These are phyloP conservation scores for Tribolium freemani DNA, from an alignment of 2,888 invertebrate genomes.

Conservation along the genomic window DNA sequence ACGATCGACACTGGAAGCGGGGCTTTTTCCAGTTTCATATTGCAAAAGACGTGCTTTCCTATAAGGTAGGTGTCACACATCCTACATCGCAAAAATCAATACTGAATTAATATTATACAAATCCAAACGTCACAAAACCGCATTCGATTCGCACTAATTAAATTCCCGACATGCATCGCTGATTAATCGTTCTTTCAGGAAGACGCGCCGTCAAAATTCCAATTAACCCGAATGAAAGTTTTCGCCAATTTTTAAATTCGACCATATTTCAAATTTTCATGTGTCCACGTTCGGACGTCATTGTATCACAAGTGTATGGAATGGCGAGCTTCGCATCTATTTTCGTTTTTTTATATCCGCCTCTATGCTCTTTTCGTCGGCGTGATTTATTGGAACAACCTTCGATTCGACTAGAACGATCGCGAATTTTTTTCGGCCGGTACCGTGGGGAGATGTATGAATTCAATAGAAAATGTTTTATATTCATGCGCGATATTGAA, in stretches of 20 bases:
- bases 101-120: not conserved
- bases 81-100: not conserved
- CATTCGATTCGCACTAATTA: constrained; percentile 18
- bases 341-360: constrained; percentile 10
- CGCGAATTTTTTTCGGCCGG: constrained; percentile 15
- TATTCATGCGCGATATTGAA: constrained; percentile 38
- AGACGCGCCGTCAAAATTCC: constrained; percentile 11
- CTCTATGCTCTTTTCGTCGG: constrained; percentile 1
- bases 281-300: constrained; percentile 24
- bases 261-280: constrained; percentile 34
- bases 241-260: not conserved
- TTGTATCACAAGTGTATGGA: constrained; percentile 33
- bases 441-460: constrained; percentile 31
- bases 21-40: constrained; percentile 16
- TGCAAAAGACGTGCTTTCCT: constrained; percentile 6
- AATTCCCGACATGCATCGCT: constrained; percentile 9
- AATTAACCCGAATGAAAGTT: constrained; percentile 10
- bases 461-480: constrained; percentile 37
- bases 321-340: constrained; percentile 12
- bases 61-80: not conserved
- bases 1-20: constrained; percentile 20
- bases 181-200: constrained; percentile 1
- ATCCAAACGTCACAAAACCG: not conserved
- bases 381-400: constrained; percentile 35
- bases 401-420: constrained; percentile 22